A percentile compares a stretch with the other conserved stretches of the same genome.
Conservation (phyloP, 1,140 invertebrate species). For the Onthophagus taurus region DNA sequence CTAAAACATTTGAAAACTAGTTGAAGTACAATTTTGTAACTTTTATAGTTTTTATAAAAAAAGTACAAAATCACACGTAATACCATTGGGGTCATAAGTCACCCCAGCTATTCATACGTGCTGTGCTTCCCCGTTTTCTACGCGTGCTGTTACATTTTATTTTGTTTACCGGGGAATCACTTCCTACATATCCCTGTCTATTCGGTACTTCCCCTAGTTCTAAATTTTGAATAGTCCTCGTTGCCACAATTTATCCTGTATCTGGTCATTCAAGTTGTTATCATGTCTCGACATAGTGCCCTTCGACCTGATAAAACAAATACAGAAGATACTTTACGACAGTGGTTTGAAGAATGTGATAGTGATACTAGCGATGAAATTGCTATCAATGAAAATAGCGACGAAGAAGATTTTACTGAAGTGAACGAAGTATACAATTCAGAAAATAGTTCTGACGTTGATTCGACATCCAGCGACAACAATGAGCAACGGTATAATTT, state of each 20-base stretch:
- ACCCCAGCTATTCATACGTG: background rate
- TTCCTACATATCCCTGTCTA: background rate
- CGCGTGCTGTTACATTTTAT: background rate
- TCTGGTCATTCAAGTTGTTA: slow-evolving; percentile 2
- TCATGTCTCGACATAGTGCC: slow-evolving; percentile 6
- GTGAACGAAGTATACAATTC: background rate
- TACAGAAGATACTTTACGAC: slow-evolving; percentile 3
- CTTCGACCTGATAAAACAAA: slow-evolving; percentile 2
- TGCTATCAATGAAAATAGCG: background rate
- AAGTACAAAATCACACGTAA: slow-evolving; percentile 3
- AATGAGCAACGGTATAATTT: slow-evolving; percentile 2
- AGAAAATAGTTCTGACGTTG: background rate
- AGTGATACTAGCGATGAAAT: background rate
- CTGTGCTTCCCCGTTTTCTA: background rate
- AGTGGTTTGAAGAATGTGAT: slow-evolving; percentile 7
- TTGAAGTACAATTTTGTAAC: too few species aligned
- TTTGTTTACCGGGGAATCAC: background rate
- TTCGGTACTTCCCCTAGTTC: too few species aligned
- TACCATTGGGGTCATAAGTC: slow-evolving; percentile 2
- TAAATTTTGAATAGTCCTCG: background rate
- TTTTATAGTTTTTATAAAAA: slow-evolving; percentile 1
- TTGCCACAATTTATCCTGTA: background rate
- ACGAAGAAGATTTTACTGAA: slow-evolving; percentile 2
- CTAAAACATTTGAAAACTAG: too few species aligned
- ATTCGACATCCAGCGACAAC: background rate